A percentile compares a stretch with the other conserved stretches of the same genome.
phyloP scores from a whole-genome alignment of 2,113 vertebrate genomes.

The Colossoma macropomum region DNA sequence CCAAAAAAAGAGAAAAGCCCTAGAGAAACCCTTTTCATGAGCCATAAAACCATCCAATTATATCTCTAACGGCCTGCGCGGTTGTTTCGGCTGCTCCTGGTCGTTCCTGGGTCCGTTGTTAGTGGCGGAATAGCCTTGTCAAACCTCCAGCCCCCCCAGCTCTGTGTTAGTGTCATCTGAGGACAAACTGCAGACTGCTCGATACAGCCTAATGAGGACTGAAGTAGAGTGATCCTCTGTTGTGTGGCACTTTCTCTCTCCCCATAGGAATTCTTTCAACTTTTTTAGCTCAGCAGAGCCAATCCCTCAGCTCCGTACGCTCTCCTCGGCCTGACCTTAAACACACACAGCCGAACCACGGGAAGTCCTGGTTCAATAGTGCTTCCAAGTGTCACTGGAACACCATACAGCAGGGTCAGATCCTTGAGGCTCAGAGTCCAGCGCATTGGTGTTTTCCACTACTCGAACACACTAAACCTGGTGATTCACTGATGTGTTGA shows the following conservation, averaged over 20 bases:
- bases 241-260: neutral
- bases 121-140: neutral
- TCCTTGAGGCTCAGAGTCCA: too few species aligned
- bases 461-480: too few species aligned
- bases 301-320: neutral
- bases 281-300: neutral
- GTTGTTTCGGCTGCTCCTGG: neutral
- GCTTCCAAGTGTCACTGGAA: neutral
- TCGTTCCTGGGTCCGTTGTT: neutral
- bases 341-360: neutral
- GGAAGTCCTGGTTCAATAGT: neutral
- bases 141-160: neutral
- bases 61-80: neutral
- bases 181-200: conserved; percentile 36
- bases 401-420: neutral
- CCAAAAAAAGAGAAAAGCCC: neutral
- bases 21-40: conserved; percentile 1
- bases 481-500: too few species aligned
- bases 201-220: conserved; percentile 28
- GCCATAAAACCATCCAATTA: conserved; percentile 15
- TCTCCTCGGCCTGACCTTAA: neutral
- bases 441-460: too few species aligned
- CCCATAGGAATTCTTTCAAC: neutral
- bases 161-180: conserved; percentile 36
- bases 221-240: conserved; percentile 21